These are phyloP conservation scores for Centropus bengalensis DNA, from an alignment of 2,113 vertebrate species.

Conservation along the genomic window DNA sequence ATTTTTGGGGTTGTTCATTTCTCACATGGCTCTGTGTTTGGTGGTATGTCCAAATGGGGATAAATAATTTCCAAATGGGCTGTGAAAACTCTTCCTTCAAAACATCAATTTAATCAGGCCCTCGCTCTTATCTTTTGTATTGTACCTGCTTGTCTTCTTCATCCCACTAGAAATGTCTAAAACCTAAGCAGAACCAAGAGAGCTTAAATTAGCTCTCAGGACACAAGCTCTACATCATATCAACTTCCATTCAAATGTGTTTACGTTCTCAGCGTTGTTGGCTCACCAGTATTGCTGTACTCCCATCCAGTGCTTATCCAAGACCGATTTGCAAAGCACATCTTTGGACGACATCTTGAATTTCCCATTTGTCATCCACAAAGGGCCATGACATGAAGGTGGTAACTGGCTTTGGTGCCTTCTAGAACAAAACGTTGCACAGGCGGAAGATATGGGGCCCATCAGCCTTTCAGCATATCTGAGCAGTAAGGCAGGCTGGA, in stretches of 20 bases:
- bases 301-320: background rate
- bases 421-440: background rate
- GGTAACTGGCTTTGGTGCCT: background rate
- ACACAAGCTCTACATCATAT: background rate
- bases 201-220: constrained; percentile 62
- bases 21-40: constrained; percentile 4
- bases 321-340: background rate
- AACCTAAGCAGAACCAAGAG: background rate
- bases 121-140: background rate
- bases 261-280: background rate
- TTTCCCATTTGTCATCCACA: background rate
- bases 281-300: background rate
- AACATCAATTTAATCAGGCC: constrained; percentile 27
- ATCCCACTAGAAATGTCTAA: constrained; percentile 27
- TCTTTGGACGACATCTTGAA: background rate
- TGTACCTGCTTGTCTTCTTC: constrained; percentile 15
- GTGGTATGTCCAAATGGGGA: background rate
- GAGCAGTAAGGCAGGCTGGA: background rate
- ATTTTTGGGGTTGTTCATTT: background rate
- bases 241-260: constrained; percentile 1
- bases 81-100: constrained; percentile 35
- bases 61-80: constrained; percentile 29
- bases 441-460: background rate
- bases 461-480: background rate
- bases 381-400: background rate